Evolutionary conservation across 2,888 invertebrate species (phyloP).

Genomic region (Zygothrica quintamaculata): DNA sequence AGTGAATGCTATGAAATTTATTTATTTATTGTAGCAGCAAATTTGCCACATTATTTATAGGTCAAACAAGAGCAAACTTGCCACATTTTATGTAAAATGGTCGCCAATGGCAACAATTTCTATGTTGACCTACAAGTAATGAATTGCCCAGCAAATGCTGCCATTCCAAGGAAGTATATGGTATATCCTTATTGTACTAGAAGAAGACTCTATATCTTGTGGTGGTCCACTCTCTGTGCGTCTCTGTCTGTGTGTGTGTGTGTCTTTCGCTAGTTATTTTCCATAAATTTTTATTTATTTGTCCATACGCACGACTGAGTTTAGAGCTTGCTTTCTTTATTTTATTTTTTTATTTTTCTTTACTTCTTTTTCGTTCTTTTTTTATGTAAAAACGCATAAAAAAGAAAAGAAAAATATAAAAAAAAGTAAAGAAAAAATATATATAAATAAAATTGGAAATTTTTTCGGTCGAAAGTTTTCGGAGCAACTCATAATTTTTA

Average conservation of each 20-base stretch:
- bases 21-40: conserved; percentile 71
- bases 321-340: conserved; percentile 40
- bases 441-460: conserved; percentile 13
- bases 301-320: conserved; percentile 47
- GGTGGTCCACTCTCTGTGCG: too few relatives aligned
- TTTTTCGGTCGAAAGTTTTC: conserved; percentile 54
- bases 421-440: too few relatives aligned
- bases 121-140: conserved; percentile 39
- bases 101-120: conserved; percentile 11
- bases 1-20: conserved; percentile 60
- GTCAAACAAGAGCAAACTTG: conserved; percentile 48
- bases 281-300: conserved; percentile 61
- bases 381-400: conserved; percentile 54
- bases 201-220: too few relatives aligned
- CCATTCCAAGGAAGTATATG: conserved; percentile 4
- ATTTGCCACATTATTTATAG: conserved; percentile 74
- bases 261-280: conserved; percentile 26
- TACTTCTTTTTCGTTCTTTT: conserved; percentile 10
- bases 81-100: conserved; percentile 61
- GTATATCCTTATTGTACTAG: too few relatives aligned
- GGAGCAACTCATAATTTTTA: conserved; percentile 63
- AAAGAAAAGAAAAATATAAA: conserved; percentile 25
- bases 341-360: too few relatives aligned
- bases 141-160: conserved; percentile 55
- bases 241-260: too few relatives aligned